Conservation (phyloP, 2,888 invertebrate genomes). For the Mallateleia sp. region DNA sequence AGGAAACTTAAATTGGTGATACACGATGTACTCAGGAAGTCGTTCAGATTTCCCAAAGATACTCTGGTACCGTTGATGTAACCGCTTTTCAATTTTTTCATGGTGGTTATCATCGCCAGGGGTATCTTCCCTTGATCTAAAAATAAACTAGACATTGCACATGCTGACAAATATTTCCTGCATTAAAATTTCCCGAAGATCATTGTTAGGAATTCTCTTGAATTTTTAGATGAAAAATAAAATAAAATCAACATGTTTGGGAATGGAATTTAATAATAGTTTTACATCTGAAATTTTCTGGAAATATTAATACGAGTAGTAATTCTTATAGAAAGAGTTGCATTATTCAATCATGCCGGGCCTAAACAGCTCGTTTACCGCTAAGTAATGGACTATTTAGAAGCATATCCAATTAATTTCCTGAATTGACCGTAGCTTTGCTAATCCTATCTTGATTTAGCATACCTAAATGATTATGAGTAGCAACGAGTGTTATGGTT, state of each 20-base stretch:
- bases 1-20: slow-evolving; percentile 99
- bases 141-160: slow-evolving; percentile 73
- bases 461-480: slow-evolving; percentile 96
- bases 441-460: slow-evolving; percentile 60
- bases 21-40: slow-evolving; percentile 99
- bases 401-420: slow-evolving; percentile 45
- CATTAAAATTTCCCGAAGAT: no score
- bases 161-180: no score
- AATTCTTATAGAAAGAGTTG: slow-evolving; percentile 15
- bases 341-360: neutral
- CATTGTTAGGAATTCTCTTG: no score
- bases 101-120: slow-evolving; percentile 98
- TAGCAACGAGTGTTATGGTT: slow-evolving; percentile 97
- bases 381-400: neutral
- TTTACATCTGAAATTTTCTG: no score
- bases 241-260: no score
- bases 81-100: slow-evolving; percentile 99
- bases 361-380: slow-evolving; percentile 16
- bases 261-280: no score
- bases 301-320: no score
- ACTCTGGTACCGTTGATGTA: slow-evolving; percentile 99
- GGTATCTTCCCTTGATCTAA: slow-evolving; percentile 97
- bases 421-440: slow-evolving; percentile 32
- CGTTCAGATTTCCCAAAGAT: slow-evolving; percentile 97
- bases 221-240: no score